These are phyloP conservation scores for Chaetorhynchus papuensis DNA, from an alignment of 2,113 vertebrate species.

Conservation along the genomic window DNA sequence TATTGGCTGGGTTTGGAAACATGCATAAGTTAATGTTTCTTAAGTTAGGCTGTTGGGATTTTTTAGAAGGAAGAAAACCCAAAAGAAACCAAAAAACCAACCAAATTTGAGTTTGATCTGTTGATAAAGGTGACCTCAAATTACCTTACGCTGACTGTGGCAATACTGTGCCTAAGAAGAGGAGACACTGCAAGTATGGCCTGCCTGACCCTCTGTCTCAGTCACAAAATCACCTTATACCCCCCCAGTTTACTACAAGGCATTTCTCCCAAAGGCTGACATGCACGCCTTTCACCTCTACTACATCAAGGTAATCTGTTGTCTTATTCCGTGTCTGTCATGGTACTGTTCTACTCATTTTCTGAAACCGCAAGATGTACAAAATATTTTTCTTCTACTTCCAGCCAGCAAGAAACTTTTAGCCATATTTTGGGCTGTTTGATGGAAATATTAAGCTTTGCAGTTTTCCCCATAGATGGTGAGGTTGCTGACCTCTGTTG, in stretches of 20 bases:
- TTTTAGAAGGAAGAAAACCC: neutral
- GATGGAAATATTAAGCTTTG: conserved; percentile 3
- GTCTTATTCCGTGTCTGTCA: neutral
- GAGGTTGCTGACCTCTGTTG: conserved; percentile 31
- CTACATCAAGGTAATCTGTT: neutral
- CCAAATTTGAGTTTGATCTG: neutral
- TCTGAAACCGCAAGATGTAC: neutral
- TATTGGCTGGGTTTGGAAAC: neutral
- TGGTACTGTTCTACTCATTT: neutral
- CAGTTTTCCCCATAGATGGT: neutral
- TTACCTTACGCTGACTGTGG: neutral
- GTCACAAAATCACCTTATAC: neutral
- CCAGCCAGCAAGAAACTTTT: neutral
- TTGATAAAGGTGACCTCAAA: neutral
- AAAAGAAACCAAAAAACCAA: neutral
- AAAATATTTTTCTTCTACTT: neutral
- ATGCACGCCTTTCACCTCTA: neutral
- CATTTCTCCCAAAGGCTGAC: neutral
- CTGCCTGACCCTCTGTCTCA: neutral
- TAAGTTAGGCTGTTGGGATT: neutral
- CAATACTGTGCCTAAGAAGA: neutral
- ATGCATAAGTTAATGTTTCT: neutral
- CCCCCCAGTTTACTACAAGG: neutral
- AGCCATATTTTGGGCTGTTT: neutral
- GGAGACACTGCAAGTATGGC: neutral